Base-by-base conservation (phyloP, 2,113 vertebrate species). In the Romanogobio albipinnatus region DNA sequence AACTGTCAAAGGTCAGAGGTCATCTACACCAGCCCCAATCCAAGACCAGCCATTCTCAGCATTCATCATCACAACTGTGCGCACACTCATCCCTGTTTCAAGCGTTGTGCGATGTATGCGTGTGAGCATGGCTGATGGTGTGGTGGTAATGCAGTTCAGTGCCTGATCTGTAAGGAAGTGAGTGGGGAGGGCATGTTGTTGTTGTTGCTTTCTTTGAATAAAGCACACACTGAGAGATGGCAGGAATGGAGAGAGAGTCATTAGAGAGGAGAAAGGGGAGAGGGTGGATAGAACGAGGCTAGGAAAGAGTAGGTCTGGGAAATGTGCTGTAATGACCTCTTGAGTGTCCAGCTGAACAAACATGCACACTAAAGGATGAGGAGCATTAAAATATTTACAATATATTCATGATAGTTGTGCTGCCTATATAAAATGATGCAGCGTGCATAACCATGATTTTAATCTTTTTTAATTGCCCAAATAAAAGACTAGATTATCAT, bases 201-300 rank as follows among this genome's bases (percentile, higher is more conserved):
- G 89, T 74, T 86, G 24, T 91, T 39, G 39, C 39, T 88, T 47
- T 85, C 87, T 70, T 82, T 93, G 85, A 93, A 93, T 93, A 91
- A 93, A 93, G 61, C 88, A 64, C 84, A 84, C 90, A 87, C 85
- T 90, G 87, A 86, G 89, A 86, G 83, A 85, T 86, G 56, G 58
- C 19, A 1, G 9, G 24, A 68, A 19, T 66, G 64, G 36, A 87
- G 47, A 7, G 26, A 85, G 22, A 47, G 56, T 79, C 71, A 74
- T 81, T 19, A 26, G 39, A n/a, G 14, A 47, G 66, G 59, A 62
- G 85, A 66, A 62, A 74, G 33, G 51, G 11, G 82, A 83, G 77
- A 88, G 85, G 64, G 33, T 84, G 56, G 15, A 56, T 62, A 86
- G 61, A 84, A 39, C 80, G 76, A 84, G 76, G 78, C 76, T 47